phyloP scores from a whole-genome alignment of 2,113 vertebrate species.

The Camelus dromedarius region DNA sequence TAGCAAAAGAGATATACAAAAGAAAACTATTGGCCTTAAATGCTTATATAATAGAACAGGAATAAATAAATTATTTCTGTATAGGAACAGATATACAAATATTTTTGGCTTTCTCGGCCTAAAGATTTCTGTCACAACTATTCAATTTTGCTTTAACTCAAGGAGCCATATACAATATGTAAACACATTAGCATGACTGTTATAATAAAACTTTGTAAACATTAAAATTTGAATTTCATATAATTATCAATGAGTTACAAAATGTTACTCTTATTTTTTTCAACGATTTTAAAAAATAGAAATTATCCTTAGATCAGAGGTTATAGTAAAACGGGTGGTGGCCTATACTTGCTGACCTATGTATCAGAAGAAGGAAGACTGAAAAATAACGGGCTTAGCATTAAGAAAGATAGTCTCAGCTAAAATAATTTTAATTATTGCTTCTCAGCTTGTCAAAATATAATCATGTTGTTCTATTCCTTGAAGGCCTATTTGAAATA shows the following conservation, averaged over 20 bases:
- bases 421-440: background rate
- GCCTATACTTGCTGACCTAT: background rate
- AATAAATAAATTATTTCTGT: background rate
- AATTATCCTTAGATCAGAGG: background rate
- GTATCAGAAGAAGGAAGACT: background rate
- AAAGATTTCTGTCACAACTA: background rate
- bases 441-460: background rate
- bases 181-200: background rate
- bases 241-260: background rate
- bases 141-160: background rate
- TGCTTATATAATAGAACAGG: background rate
- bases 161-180: background rate
- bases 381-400: background rate
- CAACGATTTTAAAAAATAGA: background rate
- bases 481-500: background rate
- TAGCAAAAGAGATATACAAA: background rate
- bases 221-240: conserved; percentile 6
- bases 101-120: background rate
- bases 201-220: background rate
- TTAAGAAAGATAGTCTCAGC: background rate
- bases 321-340: background rate
- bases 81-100: background rate
- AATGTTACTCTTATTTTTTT: background rate
- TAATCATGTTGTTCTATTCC: background rate
- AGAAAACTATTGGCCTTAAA: background rate